Evolutionary conservation across 2,797 vertebrate species (phyloP), one percentile per base, ranked within the genome.

Genomic region (Falco columbarius): DNA sequence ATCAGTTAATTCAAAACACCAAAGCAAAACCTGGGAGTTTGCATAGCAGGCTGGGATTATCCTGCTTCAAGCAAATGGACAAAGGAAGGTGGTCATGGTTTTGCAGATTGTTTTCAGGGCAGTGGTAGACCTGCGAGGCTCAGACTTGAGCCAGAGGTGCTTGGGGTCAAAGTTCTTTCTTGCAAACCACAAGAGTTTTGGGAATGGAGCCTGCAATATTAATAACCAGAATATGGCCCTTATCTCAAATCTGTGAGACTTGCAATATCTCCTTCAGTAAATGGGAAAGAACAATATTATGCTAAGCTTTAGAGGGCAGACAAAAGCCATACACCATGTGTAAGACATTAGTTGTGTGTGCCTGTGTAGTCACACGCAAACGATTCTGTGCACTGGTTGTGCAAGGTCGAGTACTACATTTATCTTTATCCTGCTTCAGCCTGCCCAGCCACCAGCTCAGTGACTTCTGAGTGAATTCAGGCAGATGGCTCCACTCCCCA

Each of bases 231-330:
- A 56, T 65, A 88, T 52, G 36, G 22, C 27, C 21, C 34, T 94
- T 95, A 90, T 91, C 85, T 96, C 55, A 88, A 16, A 89, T 94
- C 65, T 90, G 20, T 63, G 27, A 68, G n/a, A 63, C 59, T 56
- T 90, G 73, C 32, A 95, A 3, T 88, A 83, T 81, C 81, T 94
- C 51, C 68, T 77, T 29, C 23, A 70, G 73, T 44, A 84, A 84
- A 75, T 46, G 46, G 34, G 38, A 86, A 94, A 84, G 54, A 91
- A 70, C 27, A 92, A 68, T 40, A 32, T 88, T 90, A 51, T 71
- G 34, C 38, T 86, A 93, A 86, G 67, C 56, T 79, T 81, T 56
- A 81, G n/a, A 79, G 62, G 36, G 61, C 30, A 1, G 81, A 70
- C 74, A 81, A 81, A 85, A 92, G 61, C 61, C 44, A 46, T 38